Evolutionary conservation across 2,797 vertebrate species (phyloP).

Genomic region (Myotis myotis): DNA sequence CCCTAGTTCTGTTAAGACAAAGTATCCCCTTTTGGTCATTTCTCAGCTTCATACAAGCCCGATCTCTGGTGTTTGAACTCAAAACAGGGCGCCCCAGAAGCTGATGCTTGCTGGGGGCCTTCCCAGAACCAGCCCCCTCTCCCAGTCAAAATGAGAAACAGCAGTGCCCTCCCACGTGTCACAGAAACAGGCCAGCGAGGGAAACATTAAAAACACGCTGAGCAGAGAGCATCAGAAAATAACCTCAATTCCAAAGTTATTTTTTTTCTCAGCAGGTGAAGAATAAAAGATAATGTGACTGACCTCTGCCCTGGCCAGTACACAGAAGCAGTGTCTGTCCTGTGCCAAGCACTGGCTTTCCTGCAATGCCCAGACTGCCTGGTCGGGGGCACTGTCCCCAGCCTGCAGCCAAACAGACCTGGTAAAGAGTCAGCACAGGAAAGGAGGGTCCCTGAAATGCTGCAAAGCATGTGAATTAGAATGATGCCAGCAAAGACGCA

Average conservation of each 20-base stretch:
- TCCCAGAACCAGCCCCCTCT: not conserved
- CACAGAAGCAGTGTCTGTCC: not conserved
- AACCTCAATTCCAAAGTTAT: slow-evolving; percentile 18
- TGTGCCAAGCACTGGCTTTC: not conserved
- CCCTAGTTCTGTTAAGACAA: not conserved
- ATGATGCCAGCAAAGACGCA: not conserved
- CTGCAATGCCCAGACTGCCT: not conserved
- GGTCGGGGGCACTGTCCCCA: rapidly evolving
- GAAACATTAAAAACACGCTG: not conserved
- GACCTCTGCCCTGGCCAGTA: not conserved
- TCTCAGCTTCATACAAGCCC: not conserved
- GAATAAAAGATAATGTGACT: not conserved
- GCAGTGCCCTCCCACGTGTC: not conserved
- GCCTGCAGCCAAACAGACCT: not conserved
- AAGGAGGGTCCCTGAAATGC: not conserved
- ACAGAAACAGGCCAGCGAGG: slow-evolving; percentile 14
- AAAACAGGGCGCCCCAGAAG: not conserved
- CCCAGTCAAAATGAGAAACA: not conserved
- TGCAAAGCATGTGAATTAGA: not conserved
- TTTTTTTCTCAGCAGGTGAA: slow-evolving; percentile 58
- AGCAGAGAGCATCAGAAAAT: slow-evolving; percentile 11
- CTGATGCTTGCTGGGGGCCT: not conserved
- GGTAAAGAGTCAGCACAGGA: not conserved
- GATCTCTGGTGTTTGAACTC: not conserved
- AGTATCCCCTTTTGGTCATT: not conserved